A percentile compares a stretch with the other conserved stretches of the same genome.
Evolutionary conservation across 2,113 vertebrate species (phyloP).

Genomic region (Pungitius pungitius): DNA sequence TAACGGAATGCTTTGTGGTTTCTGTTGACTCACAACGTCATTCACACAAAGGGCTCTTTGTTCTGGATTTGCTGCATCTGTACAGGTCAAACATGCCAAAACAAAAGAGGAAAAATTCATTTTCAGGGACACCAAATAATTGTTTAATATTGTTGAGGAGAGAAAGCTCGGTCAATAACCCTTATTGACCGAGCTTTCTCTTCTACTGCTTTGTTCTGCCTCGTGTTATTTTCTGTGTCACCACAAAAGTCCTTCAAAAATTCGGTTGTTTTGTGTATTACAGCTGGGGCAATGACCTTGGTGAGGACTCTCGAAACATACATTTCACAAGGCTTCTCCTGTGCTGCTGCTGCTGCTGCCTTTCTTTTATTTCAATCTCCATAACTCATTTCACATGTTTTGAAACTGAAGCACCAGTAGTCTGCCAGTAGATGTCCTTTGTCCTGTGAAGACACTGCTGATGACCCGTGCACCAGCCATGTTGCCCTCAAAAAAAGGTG

Average conservation of each 20-base stretch:
- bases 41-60: background rate
- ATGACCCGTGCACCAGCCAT: background rate
- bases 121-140: background rate
- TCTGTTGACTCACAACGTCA: background rate
- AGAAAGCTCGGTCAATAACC: background rate
- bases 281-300: slow-evolving; percentile 13
- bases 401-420: background rate
- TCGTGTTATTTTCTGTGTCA: background rate
- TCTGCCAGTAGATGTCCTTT: background rate
- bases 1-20: background rate
- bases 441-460: background rate
- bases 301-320: background rate
- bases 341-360: background rate
- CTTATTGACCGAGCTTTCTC: background rate
- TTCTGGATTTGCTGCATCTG: background rate
- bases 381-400: background rate
- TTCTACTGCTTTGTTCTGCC: background rate
- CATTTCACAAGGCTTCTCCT: background rate
- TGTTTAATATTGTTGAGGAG: background rate
- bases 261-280: background rate
- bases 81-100: background rate
- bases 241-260: background rate
- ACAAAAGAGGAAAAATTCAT: background rate
- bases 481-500: background rate
- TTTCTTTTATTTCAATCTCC: background rate